Base-by-base conservation (phyloP, 1,140 invertebrate species). In the Temnothorax longispinosus region DNA sequence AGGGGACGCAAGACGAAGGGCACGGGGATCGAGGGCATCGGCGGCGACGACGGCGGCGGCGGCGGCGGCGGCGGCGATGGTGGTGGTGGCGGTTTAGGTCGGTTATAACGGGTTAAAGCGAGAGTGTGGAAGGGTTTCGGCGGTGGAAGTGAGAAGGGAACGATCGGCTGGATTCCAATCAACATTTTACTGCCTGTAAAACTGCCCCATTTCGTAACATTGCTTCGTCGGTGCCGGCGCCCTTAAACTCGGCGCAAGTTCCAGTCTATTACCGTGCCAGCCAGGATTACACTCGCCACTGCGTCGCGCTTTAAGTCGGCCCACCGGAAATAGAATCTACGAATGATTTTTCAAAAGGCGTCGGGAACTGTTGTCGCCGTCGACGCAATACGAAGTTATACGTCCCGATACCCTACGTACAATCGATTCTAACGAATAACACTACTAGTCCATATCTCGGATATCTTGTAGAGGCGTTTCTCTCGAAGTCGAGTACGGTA, bases 131-230 rank as follows among this genome's bases (percentile, higher is more conserved):
- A 84, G 52, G 84, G 80, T 78, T 41, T 72, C 67, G 78, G 64
- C 54, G 72, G 7, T n/a, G 32, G 38, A 35, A 85, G 47, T 72
- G 52, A 88, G 86, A 90, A 80, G 86, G 81, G 54, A 85, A 87
- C 86, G 87, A 90, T 93, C 85, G 76, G 50, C 78, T 72, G 87
- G 74, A 92, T 92, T 93, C 90, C 88, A 93, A 92, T 93, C 92
- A 92, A 92, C 91, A 90, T 93, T 93, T 93, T 92, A 93, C 91
- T 92, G 91, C 87, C 91, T 93, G 89, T 92, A 93, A 92, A 92
- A 92, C 86, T 90, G 85, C 72, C 87, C 88, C 89, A 90, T 93
- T 92, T 92, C 88, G 87, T 88, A 93, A 88, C 87, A 90, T 90
- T 92, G 88, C 92, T 82, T 88, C 87, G 75, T 90, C 80, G 89